Evolutionary conservation across 1,140 invertebrate genomes (phyloP).

Genomic region (Plodia interpunctella): DNA sequence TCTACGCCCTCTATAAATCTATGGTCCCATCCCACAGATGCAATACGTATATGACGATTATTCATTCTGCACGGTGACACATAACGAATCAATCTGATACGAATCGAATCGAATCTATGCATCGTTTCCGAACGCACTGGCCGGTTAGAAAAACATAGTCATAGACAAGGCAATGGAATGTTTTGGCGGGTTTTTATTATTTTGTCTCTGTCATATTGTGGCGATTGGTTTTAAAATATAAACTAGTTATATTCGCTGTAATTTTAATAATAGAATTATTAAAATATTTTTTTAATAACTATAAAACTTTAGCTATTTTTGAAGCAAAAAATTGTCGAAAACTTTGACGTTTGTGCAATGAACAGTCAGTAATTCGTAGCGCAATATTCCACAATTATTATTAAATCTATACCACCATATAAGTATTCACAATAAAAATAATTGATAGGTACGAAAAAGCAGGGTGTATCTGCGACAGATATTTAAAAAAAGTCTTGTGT

Average conservation of each 20-base stretch:
- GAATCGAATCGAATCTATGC: slow-evolving; percentile 43
- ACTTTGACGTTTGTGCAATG: background rate
- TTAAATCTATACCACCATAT: background rate
- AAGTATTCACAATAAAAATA: slow-evolving; percentile 21
- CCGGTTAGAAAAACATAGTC: slow-evolving; percentile 14
- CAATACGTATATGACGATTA: slow-evolving; percentile 51
- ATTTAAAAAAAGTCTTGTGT: slow-evolving; percentile 41
- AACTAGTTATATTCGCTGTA: no score
- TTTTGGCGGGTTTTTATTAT: slow-evolving; percentile 5
- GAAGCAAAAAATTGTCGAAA: background rate
- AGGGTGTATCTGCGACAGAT: slow-evolving; percentile 43
- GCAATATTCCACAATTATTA: background rate
- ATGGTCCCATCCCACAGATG: slow-evolving; percentile 26
- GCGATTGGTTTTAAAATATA: background rate
- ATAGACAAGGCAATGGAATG: background rate
- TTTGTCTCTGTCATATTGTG: background rate
- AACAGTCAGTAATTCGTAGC: background rate
- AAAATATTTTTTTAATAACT: no score
- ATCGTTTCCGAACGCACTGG: slow-evolving; percentile 25
- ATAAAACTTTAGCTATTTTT: no score
- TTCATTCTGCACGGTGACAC: slow-evolving; percentile 70
- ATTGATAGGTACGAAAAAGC: slow-evolving; percentile 42
- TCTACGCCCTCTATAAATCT: slow-evolving; percentile 11
- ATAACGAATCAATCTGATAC: slow-evolving; percentile 68
- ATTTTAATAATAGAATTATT: no score